A percentile compares a stretch with the other conserved stretches of the same genome.
Evolutionary conservation across 2,113 vertebrate genomes (phyloP).

Genomic region (Sialia sialis): DNA sequence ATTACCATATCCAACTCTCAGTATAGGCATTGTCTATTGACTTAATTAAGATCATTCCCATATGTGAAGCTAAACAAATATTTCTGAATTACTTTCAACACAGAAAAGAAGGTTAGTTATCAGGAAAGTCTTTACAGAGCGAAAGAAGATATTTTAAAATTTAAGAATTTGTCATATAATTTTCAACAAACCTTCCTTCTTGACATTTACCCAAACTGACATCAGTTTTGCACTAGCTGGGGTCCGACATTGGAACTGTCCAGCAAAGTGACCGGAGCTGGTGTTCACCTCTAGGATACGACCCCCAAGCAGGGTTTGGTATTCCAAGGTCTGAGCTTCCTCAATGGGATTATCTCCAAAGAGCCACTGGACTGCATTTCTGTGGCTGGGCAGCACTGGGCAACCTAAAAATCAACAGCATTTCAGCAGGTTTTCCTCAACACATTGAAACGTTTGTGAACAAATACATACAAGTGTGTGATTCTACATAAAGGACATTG

Average conservation of each 20-base stretch:
- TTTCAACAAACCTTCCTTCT: slow-evolving; percentile 74
- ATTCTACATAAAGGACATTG: background rate
- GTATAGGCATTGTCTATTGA: background rate
- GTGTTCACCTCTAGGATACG: slow-evolving; percentile 81
- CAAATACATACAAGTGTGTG: fast-evolving
- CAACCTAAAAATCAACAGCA: slow-evolving; percentile 58
- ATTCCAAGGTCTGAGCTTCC: slow-evolving; percentile 51
- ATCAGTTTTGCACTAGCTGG: slow-evolving; percentile 59
- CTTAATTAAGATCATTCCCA: background rate
- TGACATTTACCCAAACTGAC: slow-evolving; percentile 77
- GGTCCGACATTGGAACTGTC: slow-evolving; percentile 73
- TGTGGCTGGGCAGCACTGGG: slow-evolving; percentile 69
- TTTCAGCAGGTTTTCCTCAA: background rate
- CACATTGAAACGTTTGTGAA: background rate
- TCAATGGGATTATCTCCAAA: slow-evolving; percentile 70
- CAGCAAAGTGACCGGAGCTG: slow-evolving; percentile 63
- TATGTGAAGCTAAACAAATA: background rate
- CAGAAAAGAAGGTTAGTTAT: background rate
- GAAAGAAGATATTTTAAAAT: background rate
- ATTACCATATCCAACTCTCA: background rate
- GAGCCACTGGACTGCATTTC: slow-evolving; percentile 72
- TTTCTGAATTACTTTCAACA: background rate
- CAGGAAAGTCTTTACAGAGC: background rate
- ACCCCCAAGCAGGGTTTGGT: slow-evolving; percentile 70
- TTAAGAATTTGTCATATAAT: slow-evolving; percentile 49